Conservation (phyloP, 2,797 vertebrate genomes). For the Paedocypris micromegethes region DNA sequence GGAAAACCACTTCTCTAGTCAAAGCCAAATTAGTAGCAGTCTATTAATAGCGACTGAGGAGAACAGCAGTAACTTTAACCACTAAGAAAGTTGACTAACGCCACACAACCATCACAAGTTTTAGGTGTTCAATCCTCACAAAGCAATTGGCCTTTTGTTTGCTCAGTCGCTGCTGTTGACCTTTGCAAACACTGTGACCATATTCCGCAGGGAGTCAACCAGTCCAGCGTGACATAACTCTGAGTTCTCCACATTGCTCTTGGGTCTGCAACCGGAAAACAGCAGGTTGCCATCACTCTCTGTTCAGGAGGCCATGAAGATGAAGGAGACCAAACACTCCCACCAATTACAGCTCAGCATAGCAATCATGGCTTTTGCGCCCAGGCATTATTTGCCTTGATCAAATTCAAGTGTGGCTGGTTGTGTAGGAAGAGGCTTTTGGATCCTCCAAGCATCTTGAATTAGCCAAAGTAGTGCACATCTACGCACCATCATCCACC, state of each 20-base stretch:
- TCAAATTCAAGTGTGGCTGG: constrained; percentile 5
- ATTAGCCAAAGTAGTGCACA: constrained; percentile 22
- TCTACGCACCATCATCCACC: constrained; percentile 41
- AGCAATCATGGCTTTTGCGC: constrained; percentile 27
- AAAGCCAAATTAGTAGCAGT: no score
- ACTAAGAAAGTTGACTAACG: background rate
- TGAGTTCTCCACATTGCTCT: constrained; percentile 22
- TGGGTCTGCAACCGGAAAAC: constrained; percentile 43
- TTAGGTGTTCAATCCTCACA: constrained; percentile 8
- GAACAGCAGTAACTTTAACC: background rate
- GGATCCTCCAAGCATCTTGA: constrained; percentile 28
- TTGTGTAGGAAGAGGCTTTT: constrained; percentile 30
- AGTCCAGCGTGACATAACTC: constrained; percentile 35
- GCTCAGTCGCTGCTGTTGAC: constrained; percentile 35
- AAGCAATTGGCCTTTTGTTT: constrained; percentile 35
- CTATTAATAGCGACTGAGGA: no score
- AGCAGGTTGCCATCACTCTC: constrained; percentile 39
- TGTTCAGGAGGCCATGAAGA: constrained; percentile 26
- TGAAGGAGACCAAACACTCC: background rate
- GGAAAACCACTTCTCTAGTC: no score
- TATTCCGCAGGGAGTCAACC: constrained; percentile 36
- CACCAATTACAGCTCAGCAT: constrained; percentile 31
- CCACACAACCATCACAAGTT: background rate
- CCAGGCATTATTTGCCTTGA: background rate
- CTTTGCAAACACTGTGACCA: constrained; percentile 38